These are phyloP conservation scores for Caenorhabditis sp. DNA, from an alignment of 2,888 invertebrate species.

Conservation along the genomic window DNA sequence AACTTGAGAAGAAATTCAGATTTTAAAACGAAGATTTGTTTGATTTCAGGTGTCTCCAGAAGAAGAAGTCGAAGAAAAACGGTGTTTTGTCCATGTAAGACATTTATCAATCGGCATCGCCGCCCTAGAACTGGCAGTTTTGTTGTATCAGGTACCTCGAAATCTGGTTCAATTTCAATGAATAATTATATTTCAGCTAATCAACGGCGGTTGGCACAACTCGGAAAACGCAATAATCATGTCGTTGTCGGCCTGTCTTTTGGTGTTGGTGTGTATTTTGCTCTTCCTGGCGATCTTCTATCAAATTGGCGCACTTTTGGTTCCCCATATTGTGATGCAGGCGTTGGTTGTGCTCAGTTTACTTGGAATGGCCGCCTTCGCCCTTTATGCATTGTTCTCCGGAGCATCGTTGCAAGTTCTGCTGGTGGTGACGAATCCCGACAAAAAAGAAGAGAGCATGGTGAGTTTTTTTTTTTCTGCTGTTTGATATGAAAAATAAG, in stretches of 20 bases:
- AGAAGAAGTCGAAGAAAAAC: conserved; percentile 18
- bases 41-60: conserved; percentile 22
- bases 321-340: conserved; percentile 42
- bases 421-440: conserved; percentile 26
- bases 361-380: conserved; percentile 16
- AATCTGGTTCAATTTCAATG: conserved; percentile 1
- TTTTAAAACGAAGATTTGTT: no score
- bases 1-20: not conserved
- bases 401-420: conserved; percentile 32
- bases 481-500: not conserved
- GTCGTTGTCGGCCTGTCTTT: conserved; percentile 18
- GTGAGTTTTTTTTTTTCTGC: not conserved
- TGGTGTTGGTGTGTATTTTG: conserved; percentile 28
- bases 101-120: conserved; percentile 29
- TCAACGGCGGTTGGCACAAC: conserved; percentile 25
- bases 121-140: conserved; percentile 23
- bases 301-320: conserved; percentile 20
- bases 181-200: conserved; percentile 14
- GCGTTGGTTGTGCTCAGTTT: conserved; percentile 22
- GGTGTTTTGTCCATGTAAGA: conserved; percentile 38
- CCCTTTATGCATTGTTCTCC: conserved; percentile 34
- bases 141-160: conserved; percentile 21
- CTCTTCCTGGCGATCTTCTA: conserved; percentile 34
- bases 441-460: conserved; percentile 23
- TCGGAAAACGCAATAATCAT: conserved; percentile 27